Conservation (phyloP, 2,113 vertebrate genomes). For the Aegotheles bennettii region DNA sequence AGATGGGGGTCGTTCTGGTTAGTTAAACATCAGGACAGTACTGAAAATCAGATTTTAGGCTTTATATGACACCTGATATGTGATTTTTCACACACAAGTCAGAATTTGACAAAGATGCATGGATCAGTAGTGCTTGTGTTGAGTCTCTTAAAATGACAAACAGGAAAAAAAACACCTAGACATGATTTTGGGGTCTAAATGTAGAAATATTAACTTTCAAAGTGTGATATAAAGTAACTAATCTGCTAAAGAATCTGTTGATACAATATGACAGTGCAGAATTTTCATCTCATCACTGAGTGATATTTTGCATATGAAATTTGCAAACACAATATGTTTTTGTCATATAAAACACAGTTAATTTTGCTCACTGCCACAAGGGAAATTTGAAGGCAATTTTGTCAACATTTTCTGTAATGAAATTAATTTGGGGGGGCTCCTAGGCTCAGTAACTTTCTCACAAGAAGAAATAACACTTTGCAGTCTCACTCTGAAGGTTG, state of each 20-base stretch:
- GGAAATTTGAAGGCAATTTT: slow-evolving; percentile 56
- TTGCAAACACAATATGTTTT: slow-evolving; percentile 20
- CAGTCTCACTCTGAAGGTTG: slow-evolving; percentile 23
- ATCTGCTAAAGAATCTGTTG: neutral
- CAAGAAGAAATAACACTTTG: slow-evolving; percentile 20
- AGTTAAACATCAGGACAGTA: neutral
- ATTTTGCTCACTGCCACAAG: slow-evolving; percentile 18
- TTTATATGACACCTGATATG: fast-evolving
- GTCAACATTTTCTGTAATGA: slow-evolving; percentile 27
- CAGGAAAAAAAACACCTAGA: neutral
- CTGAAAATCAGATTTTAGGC: neutral
- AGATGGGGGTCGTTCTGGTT: neutral
- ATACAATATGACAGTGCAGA: neutral
- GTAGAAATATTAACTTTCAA: neutral
- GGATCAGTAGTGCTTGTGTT: neutral
- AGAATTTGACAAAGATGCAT: neutral
- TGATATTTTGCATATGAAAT: slow-evolving; percentile 22
- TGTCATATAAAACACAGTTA: slow-evolving; percentile 44
- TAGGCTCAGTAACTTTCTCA: neutral
- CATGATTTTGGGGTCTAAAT: neutral
- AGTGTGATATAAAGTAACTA: neutral
- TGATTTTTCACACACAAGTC: neutral
- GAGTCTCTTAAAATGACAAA: neutral
- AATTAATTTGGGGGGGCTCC: slow-evolving; percentile 26
- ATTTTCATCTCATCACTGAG: slow-evolving; percentile 16